phyloP scores from a whole-genome alignment of 2,113 vertebrate genomes.

The Lophochroa leadbeateri region DNA sequence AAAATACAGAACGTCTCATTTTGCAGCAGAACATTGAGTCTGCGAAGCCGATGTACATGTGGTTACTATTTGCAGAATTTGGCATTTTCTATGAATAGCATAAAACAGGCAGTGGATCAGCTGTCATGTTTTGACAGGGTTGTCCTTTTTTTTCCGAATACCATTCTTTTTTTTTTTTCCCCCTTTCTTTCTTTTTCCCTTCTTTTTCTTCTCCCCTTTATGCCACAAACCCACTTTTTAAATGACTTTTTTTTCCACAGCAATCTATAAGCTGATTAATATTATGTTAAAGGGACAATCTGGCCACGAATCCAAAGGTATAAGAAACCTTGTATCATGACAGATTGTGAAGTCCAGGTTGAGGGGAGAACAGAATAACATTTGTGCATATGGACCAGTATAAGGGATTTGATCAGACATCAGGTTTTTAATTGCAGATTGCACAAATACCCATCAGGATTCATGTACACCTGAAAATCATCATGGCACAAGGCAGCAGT shows the following conservation, averaged over 20 bases:
- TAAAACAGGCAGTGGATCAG: slow-evolving; percentile 75
- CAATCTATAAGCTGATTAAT: slow-evolving; percentile 36
- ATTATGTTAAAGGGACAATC: slow-evolving; percentile 23
- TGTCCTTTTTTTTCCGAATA: slow-evolving; percentile 77
- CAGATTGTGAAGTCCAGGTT: slow-evolving; percentile 3
- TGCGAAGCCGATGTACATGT: slow-evolving; percentile 71
- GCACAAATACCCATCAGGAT: neutral
- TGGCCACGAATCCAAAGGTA: neutral
- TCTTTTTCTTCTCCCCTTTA: neutral
- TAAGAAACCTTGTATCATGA: slow-evolving; percentile 8
- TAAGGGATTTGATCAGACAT: neutral
- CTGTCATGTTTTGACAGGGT: slow-evolving; percentile 80
- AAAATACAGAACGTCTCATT: slow-evolving; percentile 74
- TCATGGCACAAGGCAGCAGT: neutral
- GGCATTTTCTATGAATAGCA: slow-evolving; percentile 82
- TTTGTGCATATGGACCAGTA: slow-evolving; percentile 13
- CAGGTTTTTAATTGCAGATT: slow-evolving; percentile 14
- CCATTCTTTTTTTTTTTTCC: slow-evolving; percentile 39
- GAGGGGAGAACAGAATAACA: neutral
- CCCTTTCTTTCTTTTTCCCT: neutral
- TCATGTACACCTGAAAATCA: slow-evolving; percentile 35
- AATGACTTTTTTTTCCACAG: neutral
- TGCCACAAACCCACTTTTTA: slow-evolving; percentile 24
- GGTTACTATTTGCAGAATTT: slow-evolving; percentile 82
- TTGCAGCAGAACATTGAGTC: slow-evolving; percentile 71